phyloP scores from a whole-genome alignment of 2,888 invertebrate species.

The Standfussiana lucernea region DNA sequence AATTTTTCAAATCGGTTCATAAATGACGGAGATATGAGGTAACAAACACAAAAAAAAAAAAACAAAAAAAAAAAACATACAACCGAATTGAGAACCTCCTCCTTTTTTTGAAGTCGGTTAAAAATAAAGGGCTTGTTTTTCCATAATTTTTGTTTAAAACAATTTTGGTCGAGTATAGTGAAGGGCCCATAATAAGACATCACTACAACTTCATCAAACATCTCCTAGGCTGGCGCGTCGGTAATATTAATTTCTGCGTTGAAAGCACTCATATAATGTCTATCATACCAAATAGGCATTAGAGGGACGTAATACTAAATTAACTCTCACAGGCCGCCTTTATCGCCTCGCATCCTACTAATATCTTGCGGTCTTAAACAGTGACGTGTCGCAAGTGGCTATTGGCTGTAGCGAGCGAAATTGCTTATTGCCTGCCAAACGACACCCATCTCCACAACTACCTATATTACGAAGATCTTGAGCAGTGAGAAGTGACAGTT shows the following conservation, averaged over 20 bases:
- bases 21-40: no score
- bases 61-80: no score
- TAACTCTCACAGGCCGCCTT: constrained; percentile 63
- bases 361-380: constrained; percentile 70
- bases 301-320: constrained; percentile 64
- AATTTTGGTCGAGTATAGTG: background rate
- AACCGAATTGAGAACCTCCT: no score
- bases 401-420: constrained; percentile 66
- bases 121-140: background rate
- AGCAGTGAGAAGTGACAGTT: constrained; percentile 24
- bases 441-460: constrained; percentile 47
- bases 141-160: background rate
- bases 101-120: no score
- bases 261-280: constrained; percentile 50
- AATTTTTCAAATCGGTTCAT: no score
- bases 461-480: constrained; percentile 39
- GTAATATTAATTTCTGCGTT: constrained; percentile 49
- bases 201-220: constrained; percentile 2
- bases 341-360: constrained; percentile 63
- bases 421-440: constrained; percentile 67
- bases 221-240: background rate
- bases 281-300: constrained; percentile 58
- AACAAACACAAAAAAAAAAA: no score
- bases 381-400: constrained; percentile 66
- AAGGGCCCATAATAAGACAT: background rate